Conservation (phyloP, 2,797 vertebrate genomes). For the Trachurus trachurus region DNA sequence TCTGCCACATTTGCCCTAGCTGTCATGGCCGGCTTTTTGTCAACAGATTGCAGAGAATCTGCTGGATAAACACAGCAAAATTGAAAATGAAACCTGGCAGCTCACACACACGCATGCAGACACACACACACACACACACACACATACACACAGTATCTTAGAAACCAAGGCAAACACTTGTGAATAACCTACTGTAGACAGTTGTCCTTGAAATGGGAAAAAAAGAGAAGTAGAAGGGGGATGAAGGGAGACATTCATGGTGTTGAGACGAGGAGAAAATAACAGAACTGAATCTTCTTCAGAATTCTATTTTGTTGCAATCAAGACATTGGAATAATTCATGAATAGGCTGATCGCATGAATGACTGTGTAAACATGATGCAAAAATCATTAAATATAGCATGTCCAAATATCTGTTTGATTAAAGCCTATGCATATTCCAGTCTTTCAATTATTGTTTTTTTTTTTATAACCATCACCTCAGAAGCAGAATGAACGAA, state of each 20-base stretch:
- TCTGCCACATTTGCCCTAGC: constrained; percentile 71
- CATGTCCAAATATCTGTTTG: constrained; percentile 19
- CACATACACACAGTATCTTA: constrained; percentile 50
- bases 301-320: constrained; percentile 43
- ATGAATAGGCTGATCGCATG: constrained; percentile 36
- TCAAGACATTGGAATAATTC: constrained; percentile 52
- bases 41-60: constrained; percentile 80
- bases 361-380: constrained; percentile 36
- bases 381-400: constrained; percentile 13
- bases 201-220: constrained; percentile 65
- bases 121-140: constrained; percentile 35
- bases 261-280: constrained; percentile 39
- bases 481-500: background rate
- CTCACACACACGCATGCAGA: constrained; percentile 33
- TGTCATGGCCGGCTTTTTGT: constrained; percentile 77
- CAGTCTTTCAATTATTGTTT: background rate
- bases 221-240: constrained; percentile 9
- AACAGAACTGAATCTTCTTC: constrained; percentile 17
- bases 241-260: constrained; percentile 51
- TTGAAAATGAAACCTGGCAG: constrained; percentile 82
- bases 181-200: constrained; percentile 65
- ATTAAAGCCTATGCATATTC: background rate
- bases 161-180: constrained; percentile 70
- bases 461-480: background rate
- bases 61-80: constrained; percentile 79